Evolutionary conservation across 2,113 vertebrate genomes (phyloP), one percentile per base, ranked within the genome.

Genomic region (Amblyornis subalaris): DNA sequence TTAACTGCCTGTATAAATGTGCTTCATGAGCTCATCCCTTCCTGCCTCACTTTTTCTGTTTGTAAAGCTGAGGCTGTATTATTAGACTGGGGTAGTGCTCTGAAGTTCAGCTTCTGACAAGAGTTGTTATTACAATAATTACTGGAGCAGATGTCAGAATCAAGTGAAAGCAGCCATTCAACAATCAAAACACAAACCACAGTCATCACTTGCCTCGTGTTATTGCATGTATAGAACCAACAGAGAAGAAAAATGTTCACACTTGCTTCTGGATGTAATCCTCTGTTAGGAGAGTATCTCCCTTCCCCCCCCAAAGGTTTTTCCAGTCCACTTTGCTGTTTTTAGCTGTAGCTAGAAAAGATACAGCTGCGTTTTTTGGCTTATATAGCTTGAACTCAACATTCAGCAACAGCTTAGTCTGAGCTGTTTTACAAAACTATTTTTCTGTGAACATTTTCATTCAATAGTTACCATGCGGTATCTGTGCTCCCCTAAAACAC

Each of bases 281-380:
- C 71, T 86, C 77, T 79, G 60, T 74, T 61, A 84, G 64, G 13
- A 89, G 20, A 81, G 55, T 62, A 85, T 54, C 17, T 62, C 23
- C 33, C 42, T 26, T 5, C 12, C 10, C 31, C 5, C 3, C 20
- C 61, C 61, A 91, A 95, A 95, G 61, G 20, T 78, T 97, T 96
- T 97, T 93, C 93, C 87, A 97, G 95, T 95, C 94, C 96, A 95
- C 72, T 89, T 79, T 85, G 84, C 85, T 93, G 78, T 11, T 88
- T 71, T 87, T 94, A 97, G 93, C 93, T 97, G 97, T 85, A 85
- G 96, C 90, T 96, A 93, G 96, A 98, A 97, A 98, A 92, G 94
- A 96, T 90, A 94, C 96, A 97, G 98, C 97, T 97, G 96, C 62
- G 12, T 38, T 84, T 83, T 79, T 90, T 96, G 96, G 94, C 93